Evolutionary conservation across 2,797 vertebrate genomes (phyloP).

Genomic region (Diplodus sargus): DNA sequence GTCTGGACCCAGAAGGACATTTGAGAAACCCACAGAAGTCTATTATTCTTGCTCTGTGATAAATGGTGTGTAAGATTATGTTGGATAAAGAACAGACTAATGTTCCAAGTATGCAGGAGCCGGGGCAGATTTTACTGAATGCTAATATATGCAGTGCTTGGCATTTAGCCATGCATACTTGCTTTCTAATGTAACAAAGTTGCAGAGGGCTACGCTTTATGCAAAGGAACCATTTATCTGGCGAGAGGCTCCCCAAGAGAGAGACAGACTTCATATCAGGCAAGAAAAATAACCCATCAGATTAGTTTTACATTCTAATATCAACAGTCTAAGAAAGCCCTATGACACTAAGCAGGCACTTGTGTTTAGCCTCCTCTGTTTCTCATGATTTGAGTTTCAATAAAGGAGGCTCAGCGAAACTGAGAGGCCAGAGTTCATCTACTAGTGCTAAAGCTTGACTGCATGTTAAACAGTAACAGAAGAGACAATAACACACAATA

Average conservation of each 20-base stretch:
- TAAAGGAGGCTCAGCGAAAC: conserved; percentile 22
- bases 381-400: conserved; percentile 3
- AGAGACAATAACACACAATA: background rate
- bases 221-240: conserved; percentile 69
- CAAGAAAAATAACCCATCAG: conserved; percentile 57
- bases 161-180: conserved; percentile 76
- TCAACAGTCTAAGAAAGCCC: conserved; percentile 17
- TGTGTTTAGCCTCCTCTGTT: conserved; percentile 18
- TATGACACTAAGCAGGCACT: conserved; percentile 9
- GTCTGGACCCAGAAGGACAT: conserved; percentile 29
- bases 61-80: conserved; percentile 71
- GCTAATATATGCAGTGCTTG: conserved; percentile 79
- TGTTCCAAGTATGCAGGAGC: conserved; percentile 48
- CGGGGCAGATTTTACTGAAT: conserved; percentile 62
- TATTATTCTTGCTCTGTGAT: conserved; percentile 65
- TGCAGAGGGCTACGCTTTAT: conserved; percentile 69
- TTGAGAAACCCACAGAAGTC: conserved; percentile 37
- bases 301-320: conserved; percentile 35
- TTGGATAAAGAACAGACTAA: conserved; percentile 68
- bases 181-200: conserved; percentile 70
- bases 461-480: conserved; percentile 17
- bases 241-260: conserved; percentile 55
- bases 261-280: conserved; percentile 58
- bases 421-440: conserved; percentile 1
- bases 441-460: conserved; percentile 4